Evolutionary conservation across 2,113 vertebrate genomes (phyloP), one percentile per base, ranked within the genome.

Genomic region (Deroptyus accipitrinus): DNA sequence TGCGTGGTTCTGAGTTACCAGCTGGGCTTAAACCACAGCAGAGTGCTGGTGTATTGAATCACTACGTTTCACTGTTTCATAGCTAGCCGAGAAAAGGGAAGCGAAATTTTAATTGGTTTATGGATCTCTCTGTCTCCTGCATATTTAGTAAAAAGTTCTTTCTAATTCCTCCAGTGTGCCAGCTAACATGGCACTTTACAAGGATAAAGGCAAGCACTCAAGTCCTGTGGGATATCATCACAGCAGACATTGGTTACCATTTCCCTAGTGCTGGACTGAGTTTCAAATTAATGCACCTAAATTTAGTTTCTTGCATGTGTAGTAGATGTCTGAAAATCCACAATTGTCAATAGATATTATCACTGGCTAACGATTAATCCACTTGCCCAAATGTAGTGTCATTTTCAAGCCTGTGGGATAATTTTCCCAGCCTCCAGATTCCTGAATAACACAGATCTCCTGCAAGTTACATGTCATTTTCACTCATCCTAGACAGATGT

Each of bases 231-330:
- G 30, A 39, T 82, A 48, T 31, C 19, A 87, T 67, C 78, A 44
- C 51, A 90, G 39, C 18, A 92, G 57, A 77, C 9, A 68, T 17
- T 80, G 24, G 49, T 84, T 94, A 49, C 69, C 0, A 11, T 84
- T 94, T 90, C 51, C 55, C 59, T 86, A 90, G 51, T 63, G 41
- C 93, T 19, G 7, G 46, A 30, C 6, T 10, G 22, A 78, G 10
- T 63, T 95, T 17, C 78, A 87, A 57, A 37, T 44, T 22, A 93
- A 63, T 67, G 52, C 61, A 82, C 12, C 27, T 70, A 84, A 48
- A 87, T 95, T 85, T 87, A 94, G 51, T n/a, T 90, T 93, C 41
- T 75, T 59, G 24, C 12, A n/a, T 90, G 9, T 78, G 18, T 91
- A 23, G 67, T 80, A 22, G 57, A 30, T 46, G 59, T 86, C 28